Conservation (phyloP, 2,888 invertebrate species). For the Sclerodermus sp. region DNA sequence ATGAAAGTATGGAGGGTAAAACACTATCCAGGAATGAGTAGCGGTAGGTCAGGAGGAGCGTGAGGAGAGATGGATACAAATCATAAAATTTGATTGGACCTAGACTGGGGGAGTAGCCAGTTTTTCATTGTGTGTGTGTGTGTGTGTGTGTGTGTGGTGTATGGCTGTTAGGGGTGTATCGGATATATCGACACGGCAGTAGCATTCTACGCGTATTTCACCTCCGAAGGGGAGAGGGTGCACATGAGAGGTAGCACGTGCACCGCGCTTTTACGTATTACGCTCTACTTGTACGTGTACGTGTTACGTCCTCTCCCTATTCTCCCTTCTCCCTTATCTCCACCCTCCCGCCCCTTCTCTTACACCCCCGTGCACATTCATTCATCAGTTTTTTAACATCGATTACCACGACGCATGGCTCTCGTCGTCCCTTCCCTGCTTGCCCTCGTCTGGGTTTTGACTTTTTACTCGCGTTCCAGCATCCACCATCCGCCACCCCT, state of each 20-base stretch:
- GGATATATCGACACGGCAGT: conserved; percentile 36
- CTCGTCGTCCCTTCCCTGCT: background rate
- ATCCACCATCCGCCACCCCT: too few relatives aligned
- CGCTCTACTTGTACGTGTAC: too few relatives aligned
- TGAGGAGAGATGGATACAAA: conserved; percentile 48
- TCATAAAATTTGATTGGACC: conserved; percentile 55
- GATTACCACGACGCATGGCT: background rate
- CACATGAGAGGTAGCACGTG: conserved; percentile 2
- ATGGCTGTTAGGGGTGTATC: conserved; percentile 31
- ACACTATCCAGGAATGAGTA: conserved; percentile 32
- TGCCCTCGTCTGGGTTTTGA: too few relatives aligned
- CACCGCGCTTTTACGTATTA: too few relatives aligned
- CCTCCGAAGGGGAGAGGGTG: conserved; percentile 10
- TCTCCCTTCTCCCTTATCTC: background rate
- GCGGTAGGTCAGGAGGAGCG: conserved; percentile 43
- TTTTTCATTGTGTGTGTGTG: too few relatives aligned
- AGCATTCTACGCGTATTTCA: conserved; percentile 30
- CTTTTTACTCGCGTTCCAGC: too few relatives aligned
- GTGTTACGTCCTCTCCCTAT: background rate
- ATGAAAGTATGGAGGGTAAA: conserved; percentile 16
- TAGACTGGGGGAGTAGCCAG: conserved; percentile 30
- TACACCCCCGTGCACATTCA: conserved; percentile 22
- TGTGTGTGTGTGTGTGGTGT: too few relatives aligned
- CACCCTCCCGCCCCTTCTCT: too few relatives aligned
- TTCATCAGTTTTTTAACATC: conserved; percentile 29